These are phyloP conservation scores for Cherax destructor DNA, from an alignment of 1,140 invertebrate species.

Conservation along the genomic window DNA sequence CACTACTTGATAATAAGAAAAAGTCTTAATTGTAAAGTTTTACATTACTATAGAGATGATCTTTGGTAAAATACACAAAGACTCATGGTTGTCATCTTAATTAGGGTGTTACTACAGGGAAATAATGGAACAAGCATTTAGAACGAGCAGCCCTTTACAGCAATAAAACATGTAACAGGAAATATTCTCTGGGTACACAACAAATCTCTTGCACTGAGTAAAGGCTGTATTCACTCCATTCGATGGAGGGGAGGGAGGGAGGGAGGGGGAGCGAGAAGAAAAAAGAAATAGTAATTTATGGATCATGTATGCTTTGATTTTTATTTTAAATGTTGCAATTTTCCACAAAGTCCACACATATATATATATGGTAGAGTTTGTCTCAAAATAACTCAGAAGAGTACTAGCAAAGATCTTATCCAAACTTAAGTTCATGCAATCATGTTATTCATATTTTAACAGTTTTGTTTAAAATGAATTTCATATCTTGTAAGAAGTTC, in stretches of 20 bases:
- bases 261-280: too few relatives aligned
- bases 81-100: constrained; percentile 67
- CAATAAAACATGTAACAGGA: constrained; percentile 21
- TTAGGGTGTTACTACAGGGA: constrained; percentile 66
- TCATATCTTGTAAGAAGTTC: too few relatives aligned
- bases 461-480: too few relatives aligned
- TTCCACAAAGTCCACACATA: too few relatives aligned
- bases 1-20: constrained; percentile 70
- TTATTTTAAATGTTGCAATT: too few relatives aligned
- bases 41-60: constrained; percentile 69
- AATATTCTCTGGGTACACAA: constrained; percentile 51
- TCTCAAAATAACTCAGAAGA: too few relatives aligned
- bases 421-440: too few relatives aligned
- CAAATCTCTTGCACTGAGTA: constrained; percentile 18
- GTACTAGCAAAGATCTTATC: too few relatives aligned
- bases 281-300: background rate
- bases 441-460: too few relatives aligned
- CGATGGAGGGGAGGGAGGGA: too few relatives aligned
- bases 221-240: background rate
- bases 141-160: constrained; percentile 61
- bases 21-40: constrained; percentile 68
- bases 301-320: background rate
- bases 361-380: too few relatives aligned
- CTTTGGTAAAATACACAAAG: constrained; percentile 68
- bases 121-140: constrained; percentile 67